Percentiles rank a stretch among this genome's conserved stretches.
These are phyloP conservation scores for Drosophila aldrichi DNA, from an alignment of 2,888 invertebrate genomes.

Conservation along the genomic window DNA sequence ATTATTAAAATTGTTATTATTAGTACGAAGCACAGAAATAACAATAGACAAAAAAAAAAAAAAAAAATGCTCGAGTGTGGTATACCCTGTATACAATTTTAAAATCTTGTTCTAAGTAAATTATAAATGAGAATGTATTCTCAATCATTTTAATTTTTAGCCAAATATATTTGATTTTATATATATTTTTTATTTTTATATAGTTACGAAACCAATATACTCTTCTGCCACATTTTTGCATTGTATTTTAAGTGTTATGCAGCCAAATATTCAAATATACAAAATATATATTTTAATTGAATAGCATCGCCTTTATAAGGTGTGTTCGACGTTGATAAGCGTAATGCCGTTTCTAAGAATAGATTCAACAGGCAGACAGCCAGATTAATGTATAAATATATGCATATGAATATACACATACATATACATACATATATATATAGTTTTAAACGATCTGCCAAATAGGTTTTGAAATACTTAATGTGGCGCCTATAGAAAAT, in stretches of 20 bases:
- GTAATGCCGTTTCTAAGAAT: constrained; percentile 52
- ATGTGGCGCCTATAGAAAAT: constrained; percentile 36
- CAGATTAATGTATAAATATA: constrained; percentile 6
- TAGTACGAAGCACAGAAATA: constrained; percentile 32
- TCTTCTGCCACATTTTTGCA: background rate
- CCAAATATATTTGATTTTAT: background rate
- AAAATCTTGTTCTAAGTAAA: background rate
- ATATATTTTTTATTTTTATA: background rate
- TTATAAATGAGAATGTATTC: too few relatives aligned
- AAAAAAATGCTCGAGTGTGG: background rate
- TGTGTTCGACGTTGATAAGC: constrained; percentile 45
- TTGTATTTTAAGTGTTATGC: background rate
- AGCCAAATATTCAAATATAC: constrained; percentile 3
- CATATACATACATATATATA: background rate
- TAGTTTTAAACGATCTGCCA: constrained; percentile 36
- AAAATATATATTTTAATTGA: background rate
- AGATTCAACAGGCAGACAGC: constrained; percentile 31
- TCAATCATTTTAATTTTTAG: background rate
- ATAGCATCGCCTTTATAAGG: constrained; percentile 33
- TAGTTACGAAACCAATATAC: background rate
- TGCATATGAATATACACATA: background rate
- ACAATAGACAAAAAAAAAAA: background rate
- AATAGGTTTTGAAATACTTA: constrained; percentile 32
- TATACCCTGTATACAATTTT: background rate
- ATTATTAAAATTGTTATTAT: constrained; percentile 52